Evolutionary conservation across 2,113 vertebrate species (phyloP).

Genomic region (Bos taurus): ARS-UCD2.0 NC_037339.1:11111501-11112000

Average conservation of each 20-base stretch:
- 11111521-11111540: slow-evolving; percentile 86
- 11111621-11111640: background rate
- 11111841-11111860: background rate
- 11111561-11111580: background rate
- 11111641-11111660: background rate
- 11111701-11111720: background rate
- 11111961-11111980: background rate
- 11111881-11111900: background rate
- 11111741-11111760: background rate
- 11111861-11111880: background rate
- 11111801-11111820: slow-evolving; percentile 28
- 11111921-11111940: background rate
- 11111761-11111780: background rate
- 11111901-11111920: background rate
- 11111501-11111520: slow-evolving; percentile 90
- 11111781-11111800: background rate
- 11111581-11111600: background rate
- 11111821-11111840: background rate
- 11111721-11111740: background rate
- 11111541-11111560: slow-evolving; percentile 33
- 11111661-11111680: background rate
- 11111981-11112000: background rate
- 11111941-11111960: background rate
- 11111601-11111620: background rate
- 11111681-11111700: slow-evolving; percentile 1